A percentile compares a stretch with the other conserved stretches of the same genome.
Evolutionary conservation across 2,113 vertebrate genomes (phyloP).

Genomic region (Menidia beryllina): DNA sequence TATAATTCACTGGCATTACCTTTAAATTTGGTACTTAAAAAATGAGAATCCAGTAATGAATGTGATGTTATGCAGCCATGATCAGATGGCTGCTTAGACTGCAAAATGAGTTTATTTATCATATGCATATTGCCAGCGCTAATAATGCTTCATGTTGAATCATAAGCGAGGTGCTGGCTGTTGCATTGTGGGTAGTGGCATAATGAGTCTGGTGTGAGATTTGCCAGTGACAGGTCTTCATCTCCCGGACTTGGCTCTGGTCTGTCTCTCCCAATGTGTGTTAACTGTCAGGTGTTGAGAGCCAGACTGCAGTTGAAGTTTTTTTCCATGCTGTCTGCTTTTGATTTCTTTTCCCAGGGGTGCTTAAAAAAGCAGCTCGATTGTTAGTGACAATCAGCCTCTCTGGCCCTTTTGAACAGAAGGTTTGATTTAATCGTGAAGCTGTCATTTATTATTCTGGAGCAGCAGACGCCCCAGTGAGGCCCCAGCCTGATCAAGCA

Average conservation of each 20-base stretch:
- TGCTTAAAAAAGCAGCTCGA: constrained; percentile 89
- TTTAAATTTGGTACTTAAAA: constrained; percentile 27
- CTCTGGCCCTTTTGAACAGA: constrained; percentile 86
- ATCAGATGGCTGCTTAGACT: constrained; percentile 41
- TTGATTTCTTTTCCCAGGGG: constrained; percentile 85
- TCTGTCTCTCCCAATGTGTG: constrained; percentile 62
- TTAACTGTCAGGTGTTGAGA: constrained; percentile 73
- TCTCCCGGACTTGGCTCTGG: constrained; percentile 66
- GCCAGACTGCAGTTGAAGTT: constrained; percentile 57
- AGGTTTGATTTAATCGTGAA: constrained; percentile 93
- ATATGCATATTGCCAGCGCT: constrained; percentile 25
- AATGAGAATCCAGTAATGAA: constrained; percentile 21
- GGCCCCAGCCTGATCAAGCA: constrained; percentile 89
- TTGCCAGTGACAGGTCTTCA: constrained; percentile 63
- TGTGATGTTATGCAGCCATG: constrained; percentile 17
- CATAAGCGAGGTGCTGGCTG: constrained; percentile 19
- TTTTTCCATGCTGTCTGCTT: constrained; percentile 82
- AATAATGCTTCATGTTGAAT: constrained; percentile 53
- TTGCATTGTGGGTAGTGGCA: constrained; percentile 63
- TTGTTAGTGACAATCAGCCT: constrained; percentile 93
- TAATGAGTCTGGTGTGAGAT: constrained; percentile 66
- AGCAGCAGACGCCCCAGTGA: constrained; percentile 84
- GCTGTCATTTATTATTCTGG: constrained; percentile 93
- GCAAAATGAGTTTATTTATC: constrained; percentile 24
- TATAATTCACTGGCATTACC: constrained; percentile 19